Percentiles rank a stretch among this genome's conserved stretches.
Evolutionary conservation across 2,797 vertebrate genomes (phyloP).

Genomic region (Semotilus atromaculatus): DNA sequence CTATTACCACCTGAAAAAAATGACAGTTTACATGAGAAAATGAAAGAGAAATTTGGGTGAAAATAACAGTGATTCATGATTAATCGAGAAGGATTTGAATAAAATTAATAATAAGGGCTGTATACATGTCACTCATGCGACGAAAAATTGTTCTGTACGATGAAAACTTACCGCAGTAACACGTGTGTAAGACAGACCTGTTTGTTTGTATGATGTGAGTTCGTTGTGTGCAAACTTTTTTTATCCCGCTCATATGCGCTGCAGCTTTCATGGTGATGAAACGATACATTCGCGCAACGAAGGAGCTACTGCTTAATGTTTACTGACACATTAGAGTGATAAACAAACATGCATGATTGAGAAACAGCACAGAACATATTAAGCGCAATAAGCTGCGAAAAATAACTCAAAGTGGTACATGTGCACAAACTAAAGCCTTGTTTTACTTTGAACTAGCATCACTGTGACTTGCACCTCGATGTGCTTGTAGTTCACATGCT

Average conservation of each 20-base stretch:
- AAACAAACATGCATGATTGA: background rate
- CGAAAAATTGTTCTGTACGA: background rate
- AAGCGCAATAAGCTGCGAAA: too few species aligned
- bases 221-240: background rate
- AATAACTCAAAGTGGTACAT: too few species aligned
- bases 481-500: too few species aligned
- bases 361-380: background rate
- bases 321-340: background rate
- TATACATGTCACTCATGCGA: background rate
- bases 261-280: background rate
- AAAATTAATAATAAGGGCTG: background rate
- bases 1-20: constrained; percentile 79
- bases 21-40: background rate
- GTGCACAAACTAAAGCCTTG: too few species aligned
- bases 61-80: background rate
- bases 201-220: background rate
- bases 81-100: background rate
- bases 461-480: too few species aligned
- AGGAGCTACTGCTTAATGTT: background rate
- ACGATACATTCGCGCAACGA: background rate
- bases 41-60: background rate
- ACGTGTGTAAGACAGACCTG: background rate
- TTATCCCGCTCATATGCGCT: background rate
- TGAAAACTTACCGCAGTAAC: background rate
- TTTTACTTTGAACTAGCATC: too few species aligned